Conservation (phyloP, 1,140 invertebrate species). For the Listronotus bonariensis region DNA sequence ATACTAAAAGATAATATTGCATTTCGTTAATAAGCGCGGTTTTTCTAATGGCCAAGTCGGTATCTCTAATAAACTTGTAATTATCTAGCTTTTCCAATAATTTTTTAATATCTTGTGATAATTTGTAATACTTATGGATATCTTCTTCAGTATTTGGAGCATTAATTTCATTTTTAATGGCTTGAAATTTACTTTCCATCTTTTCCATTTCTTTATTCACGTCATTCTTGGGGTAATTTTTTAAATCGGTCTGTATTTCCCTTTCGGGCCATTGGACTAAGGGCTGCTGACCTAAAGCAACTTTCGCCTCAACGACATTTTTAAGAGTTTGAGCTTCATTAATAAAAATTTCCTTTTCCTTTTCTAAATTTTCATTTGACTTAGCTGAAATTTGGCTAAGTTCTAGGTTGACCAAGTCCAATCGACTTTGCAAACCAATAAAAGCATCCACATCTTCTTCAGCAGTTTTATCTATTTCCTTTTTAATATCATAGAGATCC, state of each 20-base stretch:
- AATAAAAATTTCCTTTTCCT: constrained; percentile 30
- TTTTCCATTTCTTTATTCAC: constrained; percentile 30
- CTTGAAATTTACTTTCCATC: constrained; percentile 27
- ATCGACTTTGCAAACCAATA: constrained; percentile 25
- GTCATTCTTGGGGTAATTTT: constrained; percentile 17
- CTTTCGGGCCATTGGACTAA: constrained; percentile 21
- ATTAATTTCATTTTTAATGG: constrained; percentile 30
- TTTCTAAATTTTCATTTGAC: constrained; percentile 29
- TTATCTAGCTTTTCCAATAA: constrained; percentile 9
- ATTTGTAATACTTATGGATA: constrained; percentile 15
- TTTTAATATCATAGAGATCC: constrained; percentile 31
- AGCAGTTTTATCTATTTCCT: constrained; percentile 22
- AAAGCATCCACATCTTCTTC: constrained; percentile 19
- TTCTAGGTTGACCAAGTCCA: constrained; percentile 34
- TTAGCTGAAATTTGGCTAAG: constrained; percentile 24
- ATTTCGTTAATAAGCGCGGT: constrained; percentile 12
- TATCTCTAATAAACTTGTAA: constrained; percentile 15
- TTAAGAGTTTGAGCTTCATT: constrained; percentile 27
- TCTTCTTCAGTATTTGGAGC: constrained; percentile 11
- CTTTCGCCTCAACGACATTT: constrained; percentile 32
- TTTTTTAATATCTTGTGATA: constrained; percentile 17
- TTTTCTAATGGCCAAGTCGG: constrained; percentile 20
- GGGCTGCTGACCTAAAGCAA: constrained; percentile 22
- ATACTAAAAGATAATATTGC: constrained; percentile 14
- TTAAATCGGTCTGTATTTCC: not conserved